Conservation (phyloP, 2,113 vertebrate species). For the Pollimyrus isidori region DNA sequence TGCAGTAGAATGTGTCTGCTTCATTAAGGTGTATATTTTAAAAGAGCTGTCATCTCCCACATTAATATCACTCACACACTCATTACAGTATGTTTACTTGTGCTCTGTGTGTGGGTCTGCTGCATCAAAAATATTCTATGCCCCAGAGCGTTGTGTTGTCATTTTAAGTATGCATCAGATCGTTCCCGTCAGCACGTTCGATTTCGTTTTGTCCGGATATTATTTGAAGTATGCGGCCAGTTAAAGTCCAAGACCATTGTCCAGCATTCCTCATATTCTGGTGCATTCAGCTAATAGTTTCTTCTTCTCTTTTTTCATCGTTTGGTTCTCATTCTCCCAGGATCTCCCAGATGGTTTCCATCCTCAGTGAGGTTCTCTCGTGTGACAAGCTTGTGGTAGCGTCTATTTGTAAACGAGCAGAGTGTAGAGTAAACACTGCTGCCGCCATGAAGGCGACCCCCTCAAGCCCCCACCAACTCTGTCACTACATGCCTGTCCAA, state of each 20-base stretch:
- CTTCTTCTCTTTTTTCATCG: not conserved
- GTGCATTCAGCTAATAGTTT: not conserved
- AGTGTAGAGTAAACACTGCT: slow-evolving; percentile 60
- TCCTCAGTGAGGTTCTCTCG: slow-evolving; percentile 33
- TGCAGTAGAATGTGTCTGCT: not conserved
- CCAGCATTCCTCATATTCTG: slow-evolving; percentile 14
- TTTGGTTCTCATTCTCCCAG: not conserved
- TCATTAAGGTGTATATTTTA: not conserved
- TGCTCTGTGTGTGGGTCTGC: not conserved
- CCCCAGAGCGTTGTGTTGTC: not conserved
- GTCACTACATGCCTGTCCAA: not conserved
- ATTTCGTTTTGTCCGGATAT: not conserved
- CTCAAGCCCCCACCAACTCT: slow-evolving; percentile 39
- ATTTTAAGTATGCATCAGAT: not conserved
- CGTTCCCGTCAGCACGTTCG: fast-evolving
- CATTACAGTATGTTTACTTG: not conserved
- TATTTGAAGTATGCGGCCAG: not conserved
- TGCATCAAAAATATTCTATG: not conserved
- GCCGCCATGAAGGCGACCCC: slow-evolving; percentile 43
- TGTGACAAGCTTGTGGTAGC: slow-evolving; percentile 44
- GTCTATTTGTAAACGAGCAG: slow-evolving; percentile 63
- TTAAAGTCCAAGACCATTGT: not conserved
- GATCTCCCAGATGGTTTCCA: slow-evolving; percentile 56
- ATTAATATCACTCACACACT: not conserved
- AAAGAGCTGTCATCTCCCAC: not conserved